Percentiles rank a stretch among this genome's conserved stretches.
Evolutionary conservation across 2,113 vertebrate genomes (phyloP).

Genomic region (Paradisaea rubra): DNA sequence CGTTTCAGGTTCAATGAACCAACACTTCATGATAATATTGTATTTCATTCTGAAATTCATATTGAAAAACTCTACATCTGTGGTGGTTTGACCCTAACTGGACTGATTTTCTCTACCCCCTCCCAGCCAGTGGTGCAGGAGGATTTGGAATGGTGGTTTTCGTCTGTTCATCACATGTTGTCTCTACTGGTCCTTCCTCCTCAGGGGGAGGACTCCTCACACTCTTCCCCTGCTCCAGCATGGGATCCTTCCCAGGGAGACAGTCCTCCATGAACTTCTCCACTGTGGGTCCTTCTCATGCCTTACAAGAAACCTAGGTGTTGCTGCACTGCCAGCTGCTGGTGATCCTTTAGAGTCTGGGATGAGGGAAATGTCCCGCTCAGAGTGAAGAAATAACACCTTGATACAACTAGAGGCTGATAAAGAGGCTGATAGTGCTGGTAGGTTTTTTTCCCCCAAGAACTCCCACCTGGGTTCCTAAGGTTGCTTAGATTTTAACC

Average conservation of each 20-base stretch:
- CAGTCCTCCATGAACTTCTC: neutral
- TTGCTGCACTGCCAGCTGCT: neutral
- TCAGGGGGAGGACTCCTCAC: neutral
- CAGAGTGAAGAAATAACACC: neutral
- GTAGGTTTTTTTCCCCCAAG: rapidly evolving
- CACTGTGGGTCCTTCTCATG: neutral
- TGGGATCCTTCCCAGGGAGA: neutral
- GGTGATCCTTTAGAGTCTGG: neutral
- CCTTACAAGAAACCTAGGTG: neutral
- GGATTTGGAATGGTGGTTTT: neutral
- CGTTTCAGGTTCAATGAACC: neutral
- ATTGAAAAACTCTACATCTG: neutral
- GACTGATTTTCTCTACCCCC: neutral
- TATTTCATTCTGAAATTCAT: neutral
- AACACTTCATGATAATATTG: neutral
- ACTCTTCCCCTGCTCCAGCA: neutral
- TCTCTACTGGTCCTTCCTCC: neutral
- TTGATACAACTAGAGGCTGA: neutral
- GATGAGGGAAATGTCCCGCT: neutral
- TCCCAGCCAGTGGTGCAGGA: neutral
- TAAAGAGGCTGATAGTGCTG: neutral
- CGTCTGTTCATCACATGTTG: neutral
- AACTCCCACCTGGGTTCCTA: neutral
- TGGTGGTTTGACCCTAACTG: neutral
- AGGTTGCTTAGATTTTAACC: neutral